Evolutionary conservation across 2,113 vertebrate genomes (phyloP), one percentile per base, ranked within the genome.

Genomic region (Podiceps cristatus): DNA sequence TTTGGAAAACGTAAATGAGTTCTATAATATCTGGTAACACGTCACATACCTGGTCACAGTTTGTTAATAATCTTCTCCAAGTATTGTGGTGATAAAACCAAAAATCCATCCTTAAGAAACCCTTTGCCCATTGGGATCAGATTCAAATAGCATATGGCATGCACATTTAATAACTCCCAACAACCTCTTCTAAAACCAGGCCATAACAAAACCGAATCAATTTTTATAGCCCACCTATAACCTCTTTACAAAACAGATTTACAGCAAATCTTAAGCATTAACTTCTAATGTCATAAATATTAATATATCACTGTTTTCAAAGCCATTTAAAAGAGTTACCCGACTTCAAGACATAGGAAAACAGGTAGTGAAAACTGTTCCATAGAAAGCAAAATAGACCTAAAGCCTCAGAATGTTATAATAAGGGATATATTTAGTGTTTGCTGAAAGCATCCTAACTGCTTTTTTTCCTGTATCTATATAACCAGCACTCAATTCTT

Each of bases 381-480:
- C 56, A 58, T 3, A 83, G n/a, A 88, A 90, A 74, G 9, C 85
- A 60, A 94, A 87, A 71, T 17, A 88, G 45, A 74, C 49, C 88
- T 68, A 80, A 92, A 95, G 63, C 28, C n/a, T 90, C 64, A 73
- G 24, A 77, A 19, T 50, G 22, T 59, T 75, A 71, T 60, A 91
- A 84, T 44, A 33, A 92, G 13, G 44, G 47, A 82, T 67, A 89
- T 67, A 93, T 88, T 87, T 71, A 88, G 44, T 11, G 42, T 69
- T 88, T 83, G 74, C 69, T 94, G 81, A 91, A 96, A 96, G 71
- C 69, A 82, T 40, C 80, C 64, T 78, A 67, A 69, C 60, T 90
- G 76, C 19, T 90, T 7, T 86, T 86, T 93, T 94, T 60, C 53
- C 60, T 85, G 25, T 77, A 56, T 47, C 88, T 72, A 82, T 85